These are phyloP conservation scores for Bombyx huttoni DNA, from an alignment of 2,888 invertebrate genomes.

Conservation along the genomic window DNA sequence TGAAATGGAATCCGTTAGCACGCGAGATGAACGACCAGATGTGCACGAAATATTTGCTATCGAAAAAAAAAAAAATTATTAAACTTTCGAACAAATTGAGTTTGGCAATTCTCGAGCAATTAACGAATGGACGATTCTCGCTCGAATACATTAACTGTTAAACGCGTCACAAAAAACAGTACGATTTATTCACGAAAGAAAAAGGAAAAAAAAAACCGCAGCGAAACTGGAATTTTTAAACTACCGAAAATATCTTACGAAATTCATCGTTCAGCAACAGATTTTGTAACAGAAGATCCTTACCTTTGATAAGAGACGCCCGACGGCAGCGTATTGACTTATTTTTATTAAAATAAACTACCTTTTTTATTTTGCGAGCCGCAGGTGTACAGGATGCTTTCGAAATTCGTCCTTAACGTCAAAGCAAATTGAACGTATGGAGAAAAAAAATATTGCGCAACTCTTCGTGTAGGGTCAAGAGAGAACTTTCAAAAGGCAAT, in stretches of 20 bases:
- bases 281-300: slow-evolving; percentile 19
- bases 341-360: slow-evolving; percentile 33
- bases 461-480: slow-evolving; percentile 8
- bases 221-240: background rate
- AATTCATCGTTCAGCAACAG: slow-evolving; percentile 15
- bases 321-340: slow-evolving; percentile 28
- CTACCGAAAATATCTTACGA: slow-evolving; percentile 9
- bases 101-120: background rate
- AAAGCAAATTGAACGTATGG: slow-evolving; percentile 18
- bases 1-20: slow-evolving; percentile 22
- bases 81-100: slow-evolving; percentile 1
- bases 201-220: background rate
- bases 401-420: slow-evolving; percentile 29
- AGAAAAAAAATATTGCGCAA: slow-evolving; percentile 37
- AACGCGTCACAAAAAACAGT: background rate
- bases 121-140: slow-evolving; percentile 1
- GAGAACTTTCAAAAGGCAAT: slow-evolving; percentile 62
- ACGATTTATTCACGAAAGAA: background rate
- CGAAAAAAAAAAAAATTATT: slow-evolving; percentile 11
- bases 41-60: slow-evolving; percentile 10
- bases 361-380: slow-evolving; percentile 20
- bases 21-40: slow-evolving; percentile 12
- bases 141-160: background rate
- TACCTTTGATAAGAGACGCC: slow-evolving; percentile 15
- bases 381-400: slow-evolving; percentile 30